Base-by-base conservation (phyloP, 2,888 invertebrate genomes). In the Calephelis perditalis region DNA sequence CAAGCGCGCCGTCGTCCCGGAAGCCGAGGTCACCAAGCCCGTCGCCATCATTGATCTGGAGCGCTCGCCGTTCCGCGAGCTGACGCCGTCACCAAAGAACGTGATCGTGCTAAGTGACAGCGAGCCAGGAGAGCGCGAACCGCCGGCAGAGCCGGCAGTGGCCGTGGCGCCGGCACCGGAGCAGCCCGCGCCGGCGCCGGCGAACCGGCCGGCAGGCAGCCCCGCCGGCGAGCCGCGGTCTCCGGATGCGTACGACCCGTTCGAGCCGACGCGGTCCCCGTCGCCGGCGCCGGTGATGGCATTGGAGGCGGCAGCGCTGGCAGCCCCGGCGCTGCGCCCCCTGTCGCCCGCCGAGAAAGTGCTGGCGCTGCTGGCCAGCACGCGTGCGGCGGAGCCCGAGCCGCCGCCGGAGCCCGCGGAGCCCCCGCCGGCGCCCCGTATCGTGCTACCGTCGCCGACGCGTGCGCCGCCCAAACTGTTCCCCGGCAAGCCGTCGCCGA, bases 221-320 rank as follows among this genome's bases (percentile, higher is more conserved):
- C 94, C 75, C 72, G 94, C 95, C 76, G 0, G 95, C 95, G 77
- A 96, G 96, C 0, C 88, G 12, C 72, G 94, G 94, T 58, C 95
- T 11, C 96, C 96, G 0, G 96, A 96, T 81, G 96, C 94, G 4
- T 97, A 97, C 82, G 97, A 97, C 93, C 97, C 97, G 1, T 97
- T 96, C 82, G 97, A 97, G 82, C 97, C 97, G 0, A 97, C 97
- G 8, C 96, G 96, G 79, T 96, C 96, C 0, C 86, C 94, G 26
- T 94, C 94, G 11, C 93, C 92, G 58, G 63, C 67, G 81, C 97
- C 97, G 0, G 86, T 67, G 56, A 57, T 79, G 79, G 90, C 84
- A 71, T 82, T 84, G 59, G 91, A 90, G 78, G 76, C 87, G 56
- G 86, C 94, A 15, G 94, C 94, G 46, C 36, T 47, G 47, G 37